Percentiles rank a stretch among this genome's conserved stretches.
Evolutionary conservation across 2,797 vertebrate genomes (phyloP).

Genomic region (Darevskia nairensis): DNA sequence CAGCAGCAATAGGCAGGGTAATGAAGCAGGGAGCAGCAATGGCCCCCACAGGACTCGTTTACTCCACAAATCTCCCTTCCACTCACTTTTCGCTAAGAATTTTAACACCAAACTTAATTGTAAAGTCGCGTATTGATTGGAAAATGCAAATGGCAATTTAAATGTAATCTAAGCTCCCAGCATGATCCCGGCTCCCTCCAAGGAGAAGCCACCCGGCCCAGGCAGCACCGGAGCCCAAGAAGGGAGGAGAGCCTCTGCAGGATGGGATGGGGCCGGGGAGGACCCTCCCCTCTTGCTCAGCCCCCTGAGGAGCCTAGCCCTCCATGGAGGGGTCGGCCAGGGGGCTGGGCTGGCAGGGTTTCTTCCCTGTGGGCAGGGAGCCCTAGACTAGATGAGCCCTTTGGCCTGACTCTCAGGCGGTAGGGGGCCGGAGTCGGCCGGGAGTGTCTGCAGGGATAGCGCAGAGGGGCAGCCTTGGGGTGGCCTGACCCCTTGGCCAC

Average conservation of each 20-base stretch:
- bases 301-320: neutral
- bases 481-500: too few species aligned
- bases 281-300: neutral
- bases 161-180: constrained; percentile 85
- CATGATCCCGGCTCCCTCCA: constrained; percentile 75
- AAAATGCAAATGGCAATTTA: constrained; percentile 86
- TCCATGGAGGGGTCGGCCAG: too few species aligned
- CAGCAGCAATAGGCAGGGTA: constrained; percentile 81
- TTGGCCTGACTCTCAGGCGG: too few species aligned
- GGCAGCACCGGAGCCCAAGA: neutral
- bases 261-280: neutral
- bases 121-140: constrained; percentile 84
- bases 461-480: too few species aligned
- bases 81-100: constrained; percentile 80
- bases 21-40: constrained; percentile 78
- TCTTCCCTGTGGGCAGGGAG: too few species aligned
- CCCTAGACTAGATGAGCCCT: neutral
- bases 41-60: constrained; percentile 84
- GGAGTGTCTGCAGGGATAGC: too few species aligned
- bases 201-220: constrained; percentile 59
- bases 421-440: too few species aligned
- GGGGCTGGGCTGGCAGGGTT: too few species aligned
- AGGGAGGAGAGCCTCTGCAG: neutral
- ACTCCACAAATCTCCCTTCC: constrained; percentile 80
- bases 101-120: constrained; percentile 85